These are phyloP conservation scores for Melanchra persicariae DNA, from an alignment of 2,888 invertebrate species.

Conservation along the genomic window DNA sequence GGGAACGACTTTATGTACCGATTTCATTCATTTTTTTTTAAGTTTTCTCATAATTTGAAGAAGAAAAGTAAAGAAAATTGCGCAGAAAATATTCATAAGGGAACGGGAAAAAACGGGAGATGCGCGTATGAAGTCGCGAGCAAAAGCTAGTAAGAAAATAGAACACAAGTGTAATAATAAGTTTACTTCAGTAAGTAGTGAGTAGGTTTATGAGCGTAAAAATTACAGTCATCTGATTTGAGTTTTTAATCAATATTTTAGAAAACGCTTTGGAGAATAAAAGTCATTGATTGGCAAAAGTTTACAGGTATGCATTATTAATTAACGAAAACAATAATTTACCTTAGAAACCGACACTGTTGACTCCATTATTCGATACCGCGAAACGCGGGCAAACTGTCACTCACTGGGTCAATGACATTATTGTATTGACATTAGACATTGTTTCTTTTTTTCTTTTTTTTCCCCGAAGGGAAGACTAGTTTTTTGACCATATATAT, in stretches of 20 bases:
- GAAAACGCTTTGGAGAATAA: neutral
- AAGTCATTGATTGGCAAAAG: neutral
- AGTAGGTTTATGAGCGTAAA: neutral
- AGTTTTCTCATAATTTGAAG: too few relatives aligned
- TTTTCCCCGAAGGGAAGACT: too few relatives aligned
- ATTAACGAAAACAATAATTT: constrained; percentile 20
- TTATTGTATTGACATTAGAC: neutral
- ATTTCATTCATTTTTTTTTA: too few relatives aligned
- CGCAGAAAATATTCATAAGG: too few relatives aligned
- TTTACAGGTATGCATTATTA: neutral
- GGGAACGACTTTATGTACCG: too few relatives aligned
- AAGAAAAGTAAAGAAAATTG: too few relatives aligned
- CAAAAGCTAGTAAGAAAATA: too few relatives aligned
- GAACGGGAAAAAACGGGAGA: too few relatives aligned
- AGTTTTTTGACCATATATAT: too few relatives aligned
- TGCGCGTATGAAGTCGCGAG: too few relatives aligned
- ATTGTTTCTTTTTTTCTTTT: too few relatives aligned
- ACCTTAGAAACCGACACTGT: constrained; percentile 78
- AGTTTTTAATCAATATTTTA: neutral
- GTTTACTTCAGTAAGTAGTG: neutral
- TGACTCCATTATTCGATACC: constrained; percentile 67
- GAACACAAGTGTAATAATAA: neutral
- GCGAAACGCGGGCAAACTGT: constrained; percentile 15
- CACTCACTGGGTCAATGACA: neutral
- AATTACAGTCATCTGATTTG: neutral